Conservation (phyloP, 1,140 invertebrate species). For the Bombus difficillimus region DNA sequence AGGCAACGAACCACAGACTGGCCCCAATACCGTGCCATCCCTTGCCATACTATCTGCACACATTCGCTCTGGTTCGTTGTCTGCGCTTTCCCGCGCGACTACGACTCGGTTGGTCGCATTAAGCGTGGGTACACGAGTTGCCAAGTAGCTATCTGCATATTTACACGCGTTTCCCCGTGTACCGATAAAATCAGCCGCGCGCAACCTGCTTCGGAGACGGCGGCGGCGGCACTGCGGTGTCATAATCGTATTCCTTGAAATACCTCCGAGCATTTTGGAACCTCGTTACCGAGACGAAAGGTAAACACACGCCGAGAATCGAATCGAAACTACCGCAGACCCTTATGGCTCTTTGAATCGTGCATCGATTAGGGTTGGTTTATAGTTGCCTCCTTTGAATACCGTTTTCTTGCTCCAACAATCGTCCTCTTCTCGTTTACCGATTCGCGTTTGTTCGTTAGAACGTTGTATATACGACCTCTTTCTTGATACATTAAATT, state of each 20-base stretch:
- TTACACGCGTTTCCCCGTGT: slow-evolving; percentile 50
- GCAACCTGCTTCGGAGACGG: slow-evolving; percentile 36
- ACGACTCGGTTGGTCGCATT: slow-evolving; percentile 14
- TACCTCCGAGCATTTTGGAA: slow-evolving; percentile 11
- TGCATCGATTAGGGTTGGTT: not conserved
- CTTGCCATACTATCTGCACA: not conserved
- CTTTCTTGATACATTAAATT: not conserved
- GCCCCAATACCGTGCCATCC: not conserved
- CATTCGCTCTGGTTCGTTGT: not conserved
- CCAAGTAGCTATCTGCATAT: slow-evolving; percentile 47
- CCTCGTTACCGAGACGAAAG: slow-evolving; percentile 9
- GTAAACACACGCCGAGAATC: slow-evolving; percentile 11
- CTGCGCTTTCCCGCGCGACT: not conserved
- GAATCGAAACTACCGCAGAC: not conserved
- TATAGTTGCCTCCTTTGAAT: not conserved
- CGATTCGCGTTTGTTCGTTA: not conserved
- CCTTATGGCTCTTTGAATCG: not conserved
- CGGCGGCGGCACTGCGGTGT: slow-evolving; percentile 22
- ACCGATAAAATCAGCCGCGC: slow-evolving; percentile 44
- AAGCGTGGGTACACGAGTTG: slow-evolving; percentile 45
- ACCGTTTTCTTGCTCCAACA: not conserved
- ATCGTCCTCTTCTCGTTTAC: not conserved
- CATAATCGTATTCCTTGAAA: slow-evolving; percentile 48
- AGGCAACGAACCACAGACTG: not conserved
- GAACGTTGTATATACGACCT: not conserved